Conservation (phyloP, 2,113 vertebrate genomes). For the Ciconia stormi region DNA sequence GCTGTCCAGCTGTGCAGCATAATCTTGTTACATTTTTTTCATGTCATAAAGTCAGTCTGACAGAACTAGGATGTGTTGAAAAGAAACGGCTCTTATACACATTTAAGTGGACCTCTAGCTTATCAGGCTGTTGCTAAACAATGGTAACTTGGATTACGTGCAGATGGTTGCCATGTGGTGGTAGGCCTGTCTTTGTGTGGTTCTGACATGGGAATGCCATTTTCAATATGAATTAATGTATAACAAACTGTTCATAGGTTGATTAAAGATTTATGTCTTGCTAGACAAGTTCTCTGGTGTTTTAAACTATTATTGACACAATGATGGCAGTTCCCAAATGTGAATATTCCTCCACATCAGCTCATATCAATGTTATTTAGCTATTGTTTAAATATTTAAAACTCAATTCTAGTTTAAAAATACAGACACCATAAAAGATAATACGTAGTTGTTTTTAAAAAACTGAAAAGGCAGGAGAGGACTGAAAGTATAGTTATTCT, state of each 20-base stretch:
- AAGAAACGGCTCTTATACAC: background rate
- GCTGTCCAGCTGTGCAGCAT: background rate
- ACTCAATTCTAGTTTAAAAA: background rate
- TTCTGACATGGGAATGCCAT: background rate
- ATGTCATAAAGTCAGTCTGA: background rate
- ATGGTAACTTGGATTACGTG: background rate
- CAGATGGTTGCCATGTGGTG: background rate
- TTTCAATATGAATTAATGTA: background rate
- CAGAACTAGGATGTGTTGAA: background rate
- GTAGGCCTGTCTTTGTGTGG: background rate
- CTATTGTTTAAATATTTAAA: constrained; percentile 23
- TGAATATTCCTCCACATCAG: background rate
- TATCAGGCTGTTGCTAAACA: background rate
- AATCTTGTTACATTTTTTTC: background rate
- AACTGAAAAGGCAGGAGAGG: background rate
- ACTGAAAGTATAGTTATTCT: background rate
- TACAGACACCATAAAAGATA: background rate
- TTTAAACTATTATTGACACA: constrained; percentile 27
- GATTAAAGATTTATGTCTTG: constrained; percentile 34
- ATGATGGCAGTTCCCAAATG: background rate
- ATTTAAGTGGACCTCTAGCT: background rate
- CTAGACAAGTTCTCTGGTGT: background rate
- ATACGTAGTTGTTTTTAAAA: background rate
- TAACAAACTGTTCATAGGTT: background rate
- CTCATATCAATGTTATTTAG: background rate